phyloP scores from a whole-genome alignment of 2,797 vertebrate species.

The Dryobates pubescens region DNA sequence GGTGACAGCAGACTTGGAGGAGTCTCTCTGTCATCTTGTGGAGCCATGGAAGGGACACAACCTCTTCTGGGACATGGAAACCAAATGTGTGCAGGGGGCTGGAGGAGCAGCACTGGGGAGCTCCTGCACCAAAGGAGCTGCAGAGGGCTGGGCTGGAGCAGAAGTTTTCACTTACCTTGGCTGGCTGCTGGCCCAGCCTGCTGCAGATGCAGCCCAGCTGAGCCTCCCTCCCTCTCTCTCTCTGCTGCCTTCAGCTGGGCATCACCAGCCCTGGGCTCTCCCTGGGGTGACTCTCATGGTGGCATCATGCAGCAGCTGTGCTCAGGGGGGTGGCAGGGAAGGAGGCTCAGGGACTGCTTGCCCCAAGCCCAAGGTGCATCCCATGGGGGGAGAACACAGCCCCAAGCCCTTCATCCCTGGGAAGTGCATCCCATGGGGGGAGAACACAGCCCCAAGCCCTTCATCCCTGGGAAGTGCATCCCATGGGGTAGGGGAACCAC shows the following conservation, averaged over 20 bases:
- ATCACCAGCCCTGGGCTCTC: rapidly evolving
- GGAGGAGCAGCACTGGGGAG: background rate
- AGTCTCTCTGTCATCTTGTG: background rate
- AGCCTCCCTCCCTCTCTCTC: background rate
- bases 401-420: too few species aligned
- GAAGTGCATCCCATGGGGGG: too few species aligned
- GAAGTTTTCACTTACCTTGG: constrained; percentile 12
- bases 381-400: too few species aligned
- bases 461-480: too few species aligned
- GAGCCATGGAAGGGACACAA: background rate
- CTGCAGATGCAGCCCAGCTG: background rate
- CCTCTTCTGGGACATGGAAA: background rate
- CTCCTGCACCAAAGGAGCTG: background rate
- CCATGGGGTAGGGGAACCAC: too few species aligned
- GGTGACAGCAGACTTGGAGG: background rate
- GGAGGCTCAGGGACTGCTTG: background rate
- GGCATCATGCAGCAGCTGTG: background rate
- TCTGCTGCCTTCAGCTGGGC: background rate
- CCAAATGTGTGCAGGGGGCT: rapidly evolving
- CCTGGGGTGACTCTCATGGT: rapidly evolving
- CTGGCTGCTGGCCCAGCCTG: background rate
- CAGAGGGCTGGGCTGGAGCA: background rate
- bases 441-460: too few species aligned
- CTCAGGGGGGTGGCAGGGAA: background rate
- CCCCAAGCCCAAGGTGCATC: background rate